phyloP scores from a whole-genome alignment of 2,113 vertebrate species.

The Oenanthe oenanthe region DNA sequence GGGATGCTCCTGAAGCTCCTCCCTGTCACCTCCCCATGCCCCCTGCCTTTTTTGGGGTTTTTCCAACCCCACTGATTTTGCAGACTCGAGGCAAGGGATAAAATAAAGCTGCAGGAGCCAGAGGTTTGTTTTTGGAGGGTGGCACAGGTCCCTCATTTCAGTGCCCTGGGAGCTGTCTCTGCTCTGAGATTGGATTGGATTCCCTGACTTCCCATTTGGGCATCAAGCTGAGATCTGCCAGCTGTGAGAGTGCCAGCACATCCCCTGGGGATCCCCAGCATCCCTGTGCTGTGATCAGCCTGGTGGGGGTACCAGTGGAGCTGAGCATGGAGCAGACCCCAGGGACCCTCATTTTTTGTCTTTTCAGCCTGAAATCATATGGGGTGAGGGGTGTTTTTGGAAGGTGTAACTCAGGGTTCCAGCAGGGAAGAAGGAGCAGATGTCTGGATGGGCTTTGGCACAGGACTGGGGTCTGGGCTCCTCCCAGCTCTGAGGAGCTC shows the following conservation, averaged over 20 bases:
- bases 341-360: neutral
- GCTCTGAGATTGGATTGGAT: neutral
- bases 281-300: accelerated
- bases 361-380: neutral
- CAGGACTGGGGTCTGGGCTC: neutral
- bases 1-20: neutral
- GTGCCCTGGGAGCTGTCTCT: neutral
- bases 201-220: neutral
- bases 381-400: neutral
- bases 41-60: neutral
- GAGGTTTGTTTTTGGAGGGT: neutral
- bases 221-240: neutral
- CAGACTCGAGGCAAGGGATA: neutral
- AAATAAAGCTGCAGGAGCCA: neutral
- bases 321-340: neutral
- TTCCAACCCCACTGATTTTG: neutral
- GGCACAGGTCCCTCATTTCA: neutral
- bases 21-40: neutral
- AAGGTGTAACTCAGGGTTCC: neutral
- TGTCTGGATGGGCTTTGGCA: accelerated
- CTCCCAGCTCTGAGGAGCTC: neutral
- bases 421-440: neutral
- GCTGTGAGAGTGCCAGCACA: neutral
- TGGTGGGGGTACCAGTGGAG: neutral
- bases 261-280: accelerated